Base-by-base conservation (phyloP, 2,888 invertebrate species). In the Helicoverpa assulta region DNA sequence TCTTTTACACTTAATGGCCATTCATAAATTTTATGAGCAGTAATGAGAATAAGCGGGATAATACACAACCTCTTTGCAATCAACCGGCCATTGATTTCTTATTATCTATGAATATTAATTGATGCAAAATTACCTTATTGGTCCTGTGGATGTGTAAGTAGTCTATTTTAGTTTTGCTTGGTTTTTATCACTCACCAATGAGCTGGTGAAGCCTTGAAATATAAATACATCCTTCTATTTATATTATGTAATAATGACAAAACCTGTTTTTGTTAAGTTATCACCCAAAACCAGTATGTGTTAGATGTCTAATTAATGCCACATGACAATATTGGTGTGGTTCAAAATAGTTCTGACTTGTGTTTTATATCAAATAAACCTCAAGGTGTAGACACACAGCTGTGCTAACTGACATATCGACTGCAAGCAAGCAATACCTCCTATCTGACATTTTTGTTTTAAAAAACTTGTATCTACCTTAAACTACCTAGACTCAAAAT, bases 81-180 rank as follows among this genome's bases (percentile, higher is more conserved):
- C 55, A 66, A 67, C 18, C 26, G 52, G 47, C 7, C 67, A 66
- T 70, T 80, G 66, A 63, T 68, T 68, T 73, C 16, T 61, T 68
- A 66, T 62, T 76, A 75, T 65, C 56, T 70, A 47, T 76, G 33
- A 72, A 53, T 59, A 43, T 47, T 57, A 67, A 63, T 67, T 43
- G 53, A 73, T 61, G 62, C 14, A 66, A 26, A 65, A 67, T 70
- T 61, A 77, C 33, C 52, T 64, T 78, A 77, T 65, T 73, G 51
- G 66, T 76, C 67, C 21, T 50, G 1, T 57, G 43, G 43, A 18
- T 50, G 55, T 12, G 43, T 40, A 18, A 12, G 14, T 51, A 16
- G 40, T 52, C 26, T 64, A 29, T 18, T 60, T 43, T 53, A 61
- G 19, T 56, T 69, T 50, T 70, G 51, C 54, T 29, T 56, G 8